Conservation (phyloP, 2,888 invertebrate species). For the Invenusta paracnida region DNA sequence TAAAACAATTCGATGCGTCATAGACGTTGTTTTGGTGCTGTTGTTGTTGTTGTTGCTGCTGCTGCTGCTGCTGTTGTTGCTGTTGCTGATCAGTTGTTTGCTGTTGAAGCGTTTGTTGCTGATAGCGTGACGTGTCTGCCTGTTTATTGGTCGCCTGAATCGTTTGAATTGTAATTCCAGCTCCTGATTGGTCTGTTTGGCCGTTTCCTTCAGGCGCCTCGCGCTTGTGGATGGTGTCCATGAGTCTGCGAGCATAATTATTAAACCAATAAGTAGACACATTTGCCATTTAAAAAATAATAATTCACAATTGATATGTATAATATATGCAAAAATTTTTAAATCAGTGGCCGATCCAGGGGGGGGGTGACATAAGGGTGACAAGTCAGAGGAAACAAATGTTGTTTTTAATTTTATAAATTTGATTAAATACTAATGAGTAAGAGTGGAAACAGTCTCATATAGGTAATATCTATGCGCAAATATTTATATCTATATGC, state of each 20-base stretch:
- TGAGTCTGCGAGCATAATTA: conserved; percentile 3
- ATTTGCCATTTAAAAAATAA: too few relatives aligned
- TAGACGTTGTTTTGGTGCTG: conserved; percentile 7
- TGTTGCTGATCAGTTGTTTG: neutral
- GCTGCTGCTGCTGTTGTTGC: conserved; percentile 5
- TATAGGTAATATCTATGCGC: too few relatives aligned
- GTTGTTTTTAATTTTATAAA: too few relatives aligned
- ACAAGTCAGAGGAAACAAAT: too few relatives aligned
- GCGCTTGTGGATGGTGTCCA: conserved; percentile 9
- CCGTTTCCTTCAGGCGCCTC: neutral
- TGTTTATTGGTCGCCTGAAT: neutral
- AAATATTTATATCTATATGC: too few relatives aligned
- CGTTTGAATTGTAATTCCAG: neutral
- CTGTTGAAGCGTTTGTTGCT: neutral
- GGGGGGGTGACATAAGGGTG: too few relatives aligned
- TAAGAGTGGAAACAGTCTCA: too few relatives aligned
- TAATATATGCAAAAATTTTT: too few relatives aligned
- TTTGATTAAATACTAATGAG: too few relatives aligned
- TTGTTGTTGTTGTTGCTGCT: conserved; percentile 7
- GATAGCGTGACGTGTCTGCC: neutral
- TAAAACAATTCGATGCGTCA: neutral
- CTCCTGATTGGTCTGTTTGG: neutral
- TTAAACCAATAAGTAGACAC: too few relatives aligned
- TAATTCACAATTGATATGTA: too few relatives aligned
- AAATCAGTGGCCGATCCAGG: too few relatives aligned